phyloP scores from a whole-genome alignment of 2,113 vertebrate genomes.

The Acrocephalus kingi region DNA sequence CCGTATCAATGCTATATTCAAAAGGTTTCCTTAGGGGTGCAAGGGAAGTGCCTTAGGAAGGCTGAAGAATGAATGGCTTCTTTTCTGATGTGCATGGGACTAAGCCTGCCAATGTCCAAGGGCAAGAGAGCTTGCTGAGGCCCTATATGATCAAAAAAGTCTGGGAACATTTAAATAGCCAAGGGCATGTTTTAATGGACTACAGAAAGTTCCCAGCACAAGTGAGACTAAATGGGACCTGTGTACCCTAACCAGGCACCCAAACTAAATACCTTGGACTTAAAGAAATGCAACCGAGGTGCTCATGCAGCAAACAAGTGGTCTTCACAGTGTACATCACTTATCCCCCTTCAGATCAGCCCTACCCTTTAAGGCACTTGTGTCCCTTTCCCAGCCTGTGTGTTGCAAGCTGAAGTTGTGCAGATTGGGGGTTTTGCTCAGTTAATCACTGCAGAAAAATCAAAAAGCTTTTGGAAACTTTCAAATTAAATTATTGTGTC shows the following conservation, averaged over 20 bases:
- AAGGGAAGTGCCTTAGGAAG: neutral
- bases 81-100: neutral
- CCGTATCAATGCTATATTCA: accelerated
- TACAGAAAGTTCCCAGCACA: neutral
- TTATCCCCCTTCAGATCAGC: neutral
- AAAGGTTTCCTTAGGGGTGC: neutral
- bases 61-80: neutral
- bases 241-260: neutral
- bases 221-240: neutral
- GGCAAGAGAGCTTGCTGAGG: neutral
- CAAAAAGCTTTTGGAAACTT: neutral
- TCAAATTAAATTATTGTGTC: neutral
- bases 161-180: neutral
- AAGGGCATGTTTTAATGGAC: neutral
- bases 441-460: neutral
- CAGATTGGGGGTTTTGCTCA: neutral
- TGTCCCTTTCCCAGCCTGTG: neutral
- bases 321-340: neutral
- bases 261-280: neutral
- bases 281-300: neutral
- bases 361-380: neutral
- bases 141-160: neutral
- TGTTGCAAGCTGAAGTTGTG: neutral
- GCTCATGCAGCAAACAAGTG: neutral
- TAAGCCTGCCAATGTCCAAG: neutral